A percentile compares a stretch with the other conserved stretches of the same genome.
Evolutionary conservation across 1,140 invertebrate species (phyloP).

Genomic region (Brachionus koreanus): DNA sequence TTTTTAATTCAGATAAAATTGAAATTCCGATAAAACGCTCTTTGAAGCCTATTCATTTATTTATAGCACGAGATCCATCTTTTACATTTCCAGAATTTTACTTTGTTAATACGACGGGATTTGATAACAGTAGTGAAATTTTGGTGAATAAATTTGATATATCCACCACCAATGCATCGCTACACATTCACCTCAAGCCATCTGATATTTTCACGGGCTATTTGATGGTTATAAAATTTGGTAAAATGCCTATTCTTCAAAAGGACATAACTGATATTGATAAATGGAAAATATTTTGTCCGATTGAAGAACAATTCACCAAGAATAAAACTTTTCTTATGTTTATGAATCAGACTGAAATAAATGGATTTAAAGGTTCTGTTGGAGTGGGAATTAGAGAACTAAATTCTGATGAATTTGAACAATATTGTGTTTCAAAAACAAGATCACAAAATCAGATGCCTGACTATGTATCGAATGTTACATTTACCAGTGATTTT

Average conservation of each 20-base stretch:
- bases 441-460: neutral
- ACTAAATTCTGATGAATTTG: neutral
- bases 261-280: neutral
- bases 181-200: slow-evolving; percentile 26
- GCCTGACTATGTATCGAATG: neutral
- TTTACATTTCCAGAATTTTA: neutral
- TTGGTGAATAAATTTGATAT: slow-evolving; percentile 7
- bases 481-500: slow-evolving; percentile 47
- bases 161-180: slow-evolving; percentile 11
- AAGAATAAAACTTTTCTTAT: neutral
- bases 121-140: neutral
- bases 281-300: slow-evolving; percentile 26
- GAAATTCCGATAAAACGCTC: slow-evolving; percentile 25
- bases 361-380: slow-evolving; percentile 32
- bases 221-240: neutral
- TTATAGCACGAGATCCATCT: slow-evolving; percentile 23
- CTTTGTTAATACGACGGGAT: neutral
- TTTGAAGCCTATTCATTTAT: neutral
- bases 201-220: neutral
- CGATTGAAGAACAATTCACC: neutral
- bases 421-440: slow-evolving; percentile 3
- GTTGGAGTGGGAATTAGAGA: slow-evolving; percentile 28
- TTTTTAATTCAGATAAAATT: slow-evolving; percentile 1
- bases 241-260: neutral
- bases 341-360: slow-evolving; percentile 14